Conservation (phyloP, 2,888 invertebrate genomes). For the Adelognathus sp. region DNA sequence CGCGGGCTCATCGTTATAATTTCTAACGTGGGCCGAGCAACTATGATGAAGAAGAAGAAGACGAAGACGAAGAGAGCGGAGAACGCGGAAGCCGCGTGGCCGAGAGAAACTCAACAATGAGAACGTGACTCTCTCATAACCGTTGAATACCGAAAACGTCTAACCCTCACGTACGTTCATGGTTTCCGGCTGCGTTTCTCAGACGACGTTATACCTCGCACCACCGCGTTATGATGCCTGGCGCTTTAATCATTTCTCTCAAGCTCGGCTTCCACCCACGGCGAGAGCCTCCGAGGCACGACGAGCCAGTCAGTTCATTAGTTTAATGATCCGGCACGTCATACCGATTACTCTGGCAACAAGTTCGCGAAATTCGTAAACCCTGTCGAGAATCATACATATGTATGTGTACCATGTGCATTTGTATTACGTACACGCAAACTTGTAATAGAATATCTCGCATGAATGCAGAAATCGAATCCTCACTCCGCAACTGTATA, state of each 20-base stretch:
- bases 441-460: background rate
- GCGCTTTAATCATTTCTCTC: background rate
- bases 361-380: background rate
- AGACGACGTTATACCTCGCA: background rate
- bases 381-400: background rate
- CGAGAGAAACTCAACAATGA: conserved; percentile 43
- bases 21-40: conserved; percentile 1
- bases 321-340: conserved; percentile 42
- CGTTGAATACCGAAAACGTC: conserved; percentile 28
- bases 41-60: background rate
- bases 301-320: conserved; percentile 40
- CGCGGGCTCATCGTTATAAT: conserved; percentile 23
- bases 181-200: conserved; percentile 34
- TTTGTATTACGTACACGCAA: background rate
- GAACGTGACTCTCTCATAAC: conserved; percentile 52
- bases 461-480: background rate
- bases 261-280: background rate
- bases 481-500: background rate
- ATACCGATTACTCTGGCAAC: conserved; percentile 19
- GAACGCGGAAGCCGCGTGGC: background rate
- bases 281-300: conserved; percentile 11
- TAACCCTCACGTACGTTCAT: conserved; percentile 48
- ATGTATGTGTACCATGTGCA: background rate
- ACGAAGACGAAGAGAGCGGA: conserved; percentile 1
- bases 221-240: conserved; percentile 25